These are phyloP conservation scores for Siphonodentalium dalli DNA, from an alignment of 2,888 invertebrate genomes.

Conservation along the genomic window DNA sequence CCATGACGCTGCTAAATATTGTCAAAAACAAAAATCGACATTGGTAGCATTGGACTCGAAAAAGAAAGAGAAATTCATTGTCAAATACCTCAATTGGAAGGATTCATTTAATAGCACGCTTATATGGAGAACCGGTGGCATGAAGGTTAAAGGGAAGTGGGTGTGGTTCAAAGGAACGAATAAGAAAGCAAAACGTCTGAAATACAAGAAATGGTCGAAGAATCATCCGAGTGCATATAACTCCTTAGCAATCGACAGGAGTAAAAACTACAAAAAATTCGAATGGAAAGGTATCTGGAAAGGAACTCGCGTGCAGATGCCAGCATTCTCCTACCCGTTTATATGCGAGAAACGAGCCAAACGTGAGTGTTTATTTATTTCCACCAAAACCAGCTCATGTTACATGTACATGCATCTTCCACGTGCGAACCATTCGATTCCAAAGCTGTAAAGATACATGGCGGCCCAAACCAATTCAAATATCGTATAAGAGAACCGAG, in stretches of 20 bases:
- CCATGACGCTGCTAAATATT: conserved; percentile 57
- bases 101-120: conserved; percentile 31
- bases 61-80: conserved; percentile 69
- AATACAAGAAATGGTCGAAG: conserved; percentile 42
- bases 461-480: too few relatives aligned
- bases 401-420: neutral
- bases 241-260: conserved; percentile 49
- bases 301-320: conserved; percentile 40
- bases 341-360: conserved; percentile 69
- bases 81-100: conserved; percentile 59
- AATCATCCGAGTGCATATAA: conserved; percentile 36
- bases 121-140: conserved; percentile 48
- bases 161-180: conserved; percentile 30
- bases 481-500: too few relatives aligned
- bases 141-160: conserved; percentile 33
- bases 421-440: neutral
- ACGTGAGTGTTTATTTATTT: conserved; percentile 52
- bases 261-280: conserved; percentile 64
- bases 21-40: conserved; percentile 61
- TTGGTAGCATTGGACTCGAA: conserved; percentile 67
- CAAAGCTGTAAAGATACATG: neutral
- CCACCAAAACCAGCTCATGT: neutral
- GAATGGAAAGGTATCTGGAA: conserved; percentile 49
- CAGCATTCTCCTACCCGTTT: conserved; percentile 58
- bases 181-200: conserved; percentile 28